Percentiles rank a stretch among this genome's conserved stretches.
These are phyloP conservation scores for Vollenhovia emeryi DNA, from an alignment of 1,140 invertebrate species.

Conservation along the genomic window DNA sequence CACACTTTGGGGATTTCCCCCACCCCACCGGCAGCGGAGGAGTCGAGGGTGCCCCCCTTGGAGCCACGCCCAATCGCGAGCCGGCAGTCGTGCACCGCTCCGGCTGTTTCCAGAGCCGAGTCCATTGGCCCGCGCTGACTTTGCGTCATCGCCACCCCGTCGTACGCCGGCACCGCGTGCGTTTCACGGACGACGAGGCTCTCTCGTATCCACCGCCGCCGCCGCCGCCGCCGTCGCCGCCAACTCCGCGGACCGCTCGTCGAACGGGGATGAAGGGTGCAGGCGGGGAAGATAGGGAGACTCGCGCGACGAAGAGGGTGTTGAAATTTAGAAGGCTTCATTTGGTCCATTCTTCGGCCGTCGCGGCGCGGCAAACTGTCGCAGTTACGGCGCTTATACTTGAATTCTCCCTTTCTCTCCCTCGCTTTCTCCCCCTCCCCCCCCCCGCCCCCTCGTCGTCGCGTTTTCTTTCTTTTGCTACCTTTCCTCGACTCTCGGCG, in stretches of 20 bases:
- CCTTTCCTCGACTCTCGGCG: constrained; percentile 11
- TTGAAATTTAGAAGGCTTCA: constrained; percentile 84
- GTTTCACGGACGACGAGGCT: constrained; percentile 69
- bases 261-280: not conserved
- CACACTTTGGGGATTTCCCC: constrained; percentile 76
- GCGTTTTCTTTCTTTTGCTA: not conserved
- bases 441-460: not conserved
- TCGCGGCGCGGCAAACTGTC: constrained; percentile 48
- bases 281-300: constrained; percentile 28
- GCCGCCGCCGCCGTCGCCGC: constrained; percentile 17
- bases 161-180: constrained; percentile 70
- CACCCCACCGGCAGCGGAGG: constrained; percentile 34
- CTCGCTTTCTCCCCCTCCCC: not conserved
- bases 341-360: constrained; percentile 81
- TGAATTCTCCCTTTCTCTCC: constrained; percentile 44
- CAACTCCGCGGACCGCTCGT: constrained; percentile 43
- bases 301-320: constrained; percentile 74
- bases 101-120: constrained; percentile 73
- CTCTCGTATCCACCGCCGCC: constrained; percentile 47
- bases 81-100: constrained; percentile 75
- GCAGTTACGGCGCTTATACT: constrained; percentile 65
- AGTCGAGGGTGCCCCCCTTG: constrained; percentile 56
- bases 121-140: constrained; percentile 84
- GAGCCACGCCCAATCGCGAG: constrained; percentile 79
- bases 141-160: constrained; percentile 78